Base-by-base conservation (phyloP, 2,888 invertebrate species). In the Drosophila anomelani region DNA sequence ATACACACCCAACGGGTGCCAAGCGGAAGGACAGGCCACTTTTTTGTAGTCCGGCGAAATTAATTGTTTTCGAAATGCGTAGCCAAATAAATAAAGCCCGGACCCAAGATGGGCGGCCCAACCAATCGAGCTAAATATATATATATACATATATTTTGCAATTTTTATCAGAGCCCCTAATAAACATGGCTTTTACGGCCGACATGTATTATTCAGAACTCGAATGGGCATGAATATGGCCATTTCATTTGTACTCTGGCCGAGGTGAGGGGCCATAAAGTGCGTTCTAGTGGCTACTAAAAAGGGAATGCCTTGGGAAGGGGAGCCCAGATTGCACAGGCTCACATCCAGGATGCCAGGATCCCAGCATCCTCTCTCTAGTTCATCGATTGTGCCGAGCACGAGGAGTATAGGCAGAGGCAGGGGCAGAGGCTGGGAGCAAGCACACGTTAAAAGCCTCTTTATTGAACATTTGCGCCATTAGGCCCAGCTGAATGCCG, bases 401-500 rank as follows among this genome's bases (percentile, higher is more conserved):
- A 10, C 10, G 41, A 43, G 49, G n/a, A 41, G 47, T 1, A 15
- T 1, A 15, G 32, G 17, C 17, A 4, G 64, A 54, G 51, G 20
- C 5, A 46, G 26, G 26, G 23, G 23, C 23, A 23, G 23, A 4
- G 59, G 9, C 57, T 8, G 29, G 63, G 49, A 38, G n/a, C 54
- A 13, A 57, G 47, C 69, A 73, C 67, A 74, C 84, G 88, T 79
- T 85, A 85, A 89, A 85, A 89, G 85, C 85, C 86, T 79, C 86
- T 85, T 85, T 89, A 85, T 85, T 88, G 89, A 85, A 84, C 89
- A 88, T 85, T 85, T 89, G 63, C 81, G 86, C 84, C 88, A 85
- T 89, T 88, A 89, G 84, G 69, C 64, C 64, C 67, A 78, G 69
- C 67, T 75, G 38, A 61, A 36, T 46, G 60, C 44, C 44, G 15